These are phyloP conservation scores for Labrus mixtus DNA, from an alignment of 2,113 vertebrate genomes.

Conservation along the genomic window DNA sequence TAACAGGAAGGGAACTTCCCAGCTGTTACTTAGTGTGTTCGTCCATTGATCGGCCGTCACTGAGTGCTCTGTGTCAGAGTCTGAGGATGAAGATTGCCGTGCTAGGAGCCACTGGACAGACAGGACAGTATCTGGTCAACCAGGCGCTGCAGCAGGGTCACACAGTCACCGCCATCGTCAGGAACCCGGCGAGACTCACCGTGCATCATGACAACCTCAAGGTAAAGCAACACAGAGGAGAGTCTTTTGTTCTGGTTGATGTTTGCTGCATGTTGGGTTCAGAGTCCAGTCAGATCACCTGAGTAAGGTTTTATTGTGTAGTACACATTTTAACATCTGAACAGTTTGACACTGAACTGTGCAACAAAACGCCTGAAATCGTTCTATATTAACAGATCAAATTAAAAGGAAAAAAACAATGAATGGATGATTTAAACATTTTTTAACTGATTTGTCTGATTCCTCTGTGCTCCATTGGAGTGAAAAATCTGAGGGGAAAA, in stretches of 20 bases:
- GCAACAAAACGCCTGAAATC: neutral
- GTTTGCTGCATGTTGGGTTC: neutral
- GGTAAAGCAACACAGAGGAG: conserved; percentile 59
- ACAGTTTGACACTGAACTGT: neutral
- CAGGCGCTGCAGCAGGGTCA: conserved; percentile 86
- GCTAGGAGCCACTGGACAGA: conserved; percentile 86
- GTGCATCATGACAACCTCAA: conserved; percentile 83
- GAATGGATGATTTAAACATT: too few species aligned
- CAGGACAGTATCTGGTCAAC: conserved; percentile 80
- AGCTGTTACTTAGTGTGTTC: neutral
- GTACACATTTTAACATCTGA: neutral
- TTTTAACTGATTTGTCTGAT: too few species aligned
- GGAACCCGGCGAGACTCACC: conserved; percentile 80
- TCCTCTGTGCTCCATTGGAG: too few species aligned
- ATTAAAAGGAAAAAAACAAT: neutral
- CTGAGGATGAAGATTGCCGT: conserved; percentile 83
- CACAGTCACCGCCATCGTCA: conserved; percentile 83
- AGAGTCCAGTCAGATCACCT: conserved; percentile 25
- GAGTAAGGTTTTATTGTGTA: conserved; percentile 1
- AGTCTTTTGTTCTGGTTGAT: too few species aligned
- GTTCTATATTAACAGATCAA: neutral
- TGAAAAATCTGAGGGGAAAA: too few species aligned
- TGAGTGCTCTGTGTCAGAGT: conserved; percentile 9
- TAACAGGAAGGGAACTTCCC: conserved; percentile 42
- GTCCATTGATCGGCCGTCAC: neutral